Conservation (phyloP, 35 echinoderm and acorn worm species). For the Lytechinus pictus region DNA sequence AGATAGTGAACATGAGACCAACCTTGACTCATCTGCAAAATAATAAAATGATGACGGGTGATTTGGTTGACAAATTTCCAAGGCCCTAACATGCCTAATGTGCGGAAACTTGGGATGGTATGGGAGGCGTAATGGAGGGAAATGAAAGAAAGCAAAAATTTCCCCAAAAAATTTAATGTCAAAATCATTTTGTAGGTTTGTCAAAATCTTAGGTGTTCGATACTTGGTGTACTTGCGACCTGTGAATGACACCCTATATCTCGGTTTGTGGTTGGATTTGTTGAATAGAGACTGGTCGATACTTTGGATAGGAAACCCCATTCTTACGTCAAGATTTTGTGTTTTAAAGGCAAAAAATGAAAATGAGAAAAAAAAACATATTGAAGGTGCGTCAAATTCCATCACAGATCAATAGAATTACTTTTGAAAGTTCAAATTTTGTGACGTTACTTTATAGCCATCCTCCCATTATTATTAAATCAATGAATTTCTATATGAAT, state of each 20-base stretch:
- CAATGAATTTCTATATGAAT: too few species aligned
- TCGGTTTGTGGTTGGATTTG: not conserved
- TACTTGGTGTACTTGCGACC: not conserved
- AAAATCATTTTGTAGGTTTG: not conserved
- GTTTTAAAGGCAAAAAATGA: too few species aligned
- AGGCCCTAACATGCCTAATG: not conserved
- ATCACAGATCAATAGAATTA: too few species aligned
- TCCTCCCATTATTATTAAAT: too few species aligned
- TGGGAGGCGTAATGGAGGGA: not conserved
- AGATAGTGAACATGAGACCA: not conserved
- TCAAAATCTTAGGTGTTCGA: not conserved
- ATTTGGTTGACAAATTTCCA: not conserved
- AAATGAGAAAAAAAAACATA: too few species aligned
- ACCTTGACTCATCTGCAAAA: not conserved
- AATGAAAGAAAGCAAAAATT: not conserved
- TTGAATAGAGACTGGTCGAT: not conserved
- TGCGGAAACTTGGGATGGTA: too few species aligned
- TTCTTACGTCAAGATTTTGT: too few species aligned
- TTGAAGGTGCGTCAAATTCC: too few species aligned
- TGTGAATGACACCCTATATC: not conserved
- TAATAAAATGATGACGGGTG: not conserved
- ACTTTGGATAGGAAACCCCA: too few species aligned
- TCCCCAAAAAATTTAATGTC: not conserved
- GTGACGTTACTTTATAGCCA: too few species aligned
- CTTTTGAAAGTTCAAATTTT: too few species aligned